Base-by-base conservation (phyloP, 2,888 invertebrate genomes). In the Drosophila mimica region DNA sequence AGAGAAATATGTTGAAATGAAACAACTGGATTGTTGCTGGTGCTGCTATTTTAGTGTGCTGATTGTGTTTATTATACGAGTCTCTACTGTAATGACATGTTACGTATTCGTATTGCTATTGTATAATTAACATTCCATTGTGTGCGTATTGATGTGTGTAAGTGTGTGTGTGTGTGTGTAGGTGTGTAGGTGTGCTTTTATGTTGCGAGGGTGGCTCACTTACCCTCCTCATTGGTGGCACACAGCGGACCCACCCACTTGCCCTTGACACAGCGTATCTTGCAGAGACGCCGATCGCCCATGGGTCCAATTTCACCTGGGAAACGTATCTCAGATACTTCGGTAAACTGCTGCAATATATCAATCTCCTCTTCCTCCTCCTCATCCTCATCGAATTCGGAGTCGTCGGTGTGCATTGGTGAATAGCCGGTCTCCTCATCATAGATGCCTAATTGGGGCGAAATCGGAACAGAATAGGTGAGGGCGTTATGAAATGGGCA, bases 241-340 rank as follows among this genome's bases (percentile, higher is more conserved):
- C 97, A 97, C 28, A 97, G 94, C 1, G 97, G 97, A 4, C 97
- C 97, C 49, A 97, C 96, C 97, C 97, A 97, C 91, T 96, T 96
- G 53, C 97, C 97, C 90, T 96, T 96, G 71, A 97, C 95, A 91
- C 97, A 97, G 92, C 97, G 97, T 79, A 97, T 96, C 93, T 97
- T 97, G 93, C 97, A 97, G 64, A 96, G 94, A 33, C 96, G 94
- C 66, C 95, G 94, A 91, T 96, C 96, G 75, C 95, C 95, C 70
- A 96, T 93, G 4, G 96, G 96, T 15, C 96, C 96, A 76, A 97
- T 95, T 76, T 96, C 94, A 25, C 96, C 96, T n/a, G 96, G 95
- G 92, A 97, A 97, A 73, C 93, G 93, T 70, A 93, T 93, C 81
- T 93, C 93, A 13, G 92, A 92, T 38, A 93, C 93, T 83, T 93